phyloP scores from a whole-genome alignment of 2,888 invertebrate genomes.

The Odontocolon sp. region DNA sequence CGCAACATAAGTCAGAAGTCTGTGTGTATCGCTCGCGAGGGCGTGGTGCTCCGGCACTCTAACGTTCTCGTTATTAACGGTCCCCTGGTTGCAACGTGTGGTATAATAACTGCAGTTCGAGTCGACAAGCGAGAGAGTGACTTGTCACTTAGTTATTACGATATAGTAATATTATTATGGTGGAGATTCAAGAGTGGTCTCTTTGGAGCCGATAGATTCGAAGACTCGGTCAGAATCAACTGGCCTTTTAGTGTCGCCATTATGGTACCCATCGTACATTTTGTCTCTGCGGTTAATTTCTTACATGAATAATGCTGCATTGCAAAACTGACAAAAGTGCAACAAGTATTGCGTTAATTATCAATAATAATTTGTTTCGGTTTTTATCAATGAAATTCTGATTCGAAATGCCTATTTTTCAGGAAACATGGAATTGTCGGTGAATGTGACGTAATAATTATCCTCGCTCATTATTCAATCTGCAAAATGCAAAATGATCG shows the following conservation, averaged over 20 bases:
- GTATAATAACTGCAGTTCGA: constrained; percentile 48
- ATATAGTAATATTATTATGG: constrained; percentile 50
- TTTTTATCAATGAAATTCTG: too few relatives aligned
- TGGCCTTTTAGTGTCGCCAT: constrained; percentile 7
- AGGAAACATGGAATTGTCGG: neutral
- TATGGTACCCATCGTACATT: neutral
- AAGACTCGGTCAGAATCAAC: constrained; percentile 38
- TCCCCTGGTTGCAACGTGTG: constrained; percentile 32
- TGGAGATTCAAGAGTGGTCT: too few relatives aligned
- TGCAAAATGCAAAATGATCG: too few relatives aligned
- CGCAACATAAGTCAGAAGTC: constrained; percentile 44
- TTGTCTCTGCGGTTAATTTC: neutral
- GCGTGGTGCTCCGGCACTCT: constrained; percentile 54
- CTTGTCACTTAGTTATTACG: constrained; percentile 59
- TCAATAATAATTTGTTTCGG: too few relatives aligned
- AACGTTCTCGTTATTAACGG: constrained; percentile 60
- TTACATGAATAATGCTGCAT: too few relatives aligned
- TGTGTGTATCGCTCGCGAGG: constrained; percentile 55
- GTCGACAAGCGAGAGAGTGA: constrained; percentile 49
- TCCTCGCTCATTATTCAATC: neutral
- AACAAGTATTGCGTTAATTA: too few relatives aligned
- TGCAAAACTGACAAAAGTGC: too few relatives aligned
- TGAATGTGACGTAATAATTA: constrained; percentile 8
- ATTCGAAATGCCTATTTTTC: too few relatives aligned
- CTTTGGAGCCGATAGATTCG: constrained; percentile 6